Conservation (phyloP, 2,797 vertebrate species). For the Corythornis leucogaster region DNA sequence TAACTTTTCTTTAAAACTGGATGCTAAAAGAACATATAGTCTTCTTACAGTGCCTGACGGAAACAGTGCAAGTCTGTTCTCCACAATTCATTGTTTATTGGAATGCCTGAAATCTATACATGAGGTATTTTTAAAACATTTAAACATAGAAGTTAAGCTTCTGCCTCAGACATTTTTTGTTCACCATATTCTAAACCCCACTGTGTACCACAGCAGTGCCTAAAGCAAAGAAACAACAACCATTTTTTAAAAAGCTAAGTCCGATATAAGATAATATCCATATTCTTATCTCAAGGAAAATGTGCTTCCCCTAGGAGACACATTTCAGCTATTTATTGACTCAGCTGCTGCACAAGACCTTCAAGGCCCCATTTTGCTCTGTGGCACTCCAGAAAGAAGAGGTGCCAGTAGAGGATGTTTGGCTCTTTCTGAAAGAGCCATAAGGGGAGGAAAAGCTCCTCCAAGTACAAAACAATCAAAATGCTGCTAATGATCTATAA, state of each 20-base stretch:
- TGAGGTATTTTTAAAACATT: constrained; percentile 68
- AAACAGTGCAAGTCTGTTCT: constrained; percentile 58
- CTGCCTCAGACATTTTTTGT: constrained; percentile 37
- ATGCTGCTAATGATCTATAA: neutral
- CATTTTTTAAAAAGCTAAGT: neutral
- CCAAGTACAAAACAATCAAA: neutral
- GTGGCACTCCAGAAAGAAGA: neutral
- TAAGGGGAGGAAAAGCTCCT: neutral
- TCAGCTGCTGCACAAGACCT: neutral
- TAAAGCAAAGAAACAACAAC: constrained; percentile 15
- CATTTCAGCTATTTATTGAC: neutral
- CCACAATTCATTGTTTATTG: constrained; percentile 67
- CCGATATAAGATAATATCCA: neutral
- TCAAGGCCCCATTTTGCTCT: neutral
- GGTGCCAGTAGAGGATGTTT: neutral
- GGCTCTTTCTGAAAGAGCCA: neutral
- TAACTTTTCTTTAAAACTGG: constrained; percentile 75
- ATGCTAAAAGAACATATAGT: constrained; percentile 71
- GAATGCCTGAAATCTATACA: constrained; percentile 68
- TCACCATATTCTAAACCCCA: constrained; percentile 34
- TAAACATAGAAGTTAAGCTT: constrained; percentile 59
- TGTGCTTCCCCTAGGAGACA: neutral
- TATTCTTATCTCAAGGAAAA: neutral
- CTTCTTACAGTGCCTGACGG: constrained; percentile 53
- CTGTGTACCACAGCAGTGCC: neutral